A percentile compares a stretch with the other conserved stretches of the same genome.
Evolutionary conservation across 2,113 vertebrate genomes (phyloP).

Genomic region (Sphaerodactylus townsendi): DNA sequence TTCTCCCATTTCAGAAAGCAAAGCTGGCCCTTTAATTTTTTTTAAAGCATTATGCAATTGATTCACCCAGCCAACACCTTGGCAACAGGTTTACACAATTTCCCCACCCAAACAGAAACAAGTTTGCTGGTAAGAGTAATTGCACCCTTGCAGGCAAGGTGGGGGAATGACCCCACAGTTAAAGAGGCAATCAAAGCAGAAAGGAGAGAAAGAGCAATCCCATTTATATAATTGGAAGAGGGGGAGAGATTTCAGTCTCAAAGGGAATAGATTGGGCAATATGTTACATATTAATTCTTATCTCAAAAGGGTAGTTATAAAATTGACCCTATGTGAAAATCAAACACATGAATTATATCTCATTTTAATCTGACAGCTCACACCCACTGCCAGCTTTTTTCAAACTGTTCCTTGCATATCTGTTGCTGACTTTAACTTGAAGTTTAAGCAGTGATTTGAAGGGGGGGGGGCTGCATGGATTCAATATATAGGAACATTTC

Average conservation of each 20-base stretch:
- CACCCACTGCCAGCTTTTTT: conserved; percentile 70
- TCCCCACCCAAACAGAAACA: conserved; percentile 51
- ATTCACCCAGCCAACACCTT: conserved; percentile 42
- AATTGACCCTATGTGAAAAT: conserved; percentile 76
- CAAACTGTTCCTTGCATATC: conserved; percentile 63
- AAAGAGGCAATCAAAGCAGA: conserved; percentile 67
- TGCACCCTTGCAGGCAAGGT: conserved; percentile 55
- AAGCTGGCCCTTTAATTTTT: conserved; percentile 10
- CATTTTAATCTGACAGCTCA: conserved; percentile 73
- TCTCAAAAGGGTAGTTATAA: conserved; percentile 71
- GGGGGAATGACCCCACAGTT: conserved; percentile 34
- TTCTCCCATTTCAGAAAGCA: not conserved
- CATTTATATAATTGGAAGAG: conserved; percentile 71
- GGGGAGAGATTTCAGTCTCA: conserved; percentile 70
- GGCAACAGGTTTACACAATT: conserved; percentile 53
- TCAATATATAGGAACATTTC: not conserved
- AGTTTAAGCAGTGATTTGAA: not conserved
- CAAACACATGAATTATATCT: conserved; percentile 73
- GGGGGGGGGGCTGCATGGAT: not conserved
- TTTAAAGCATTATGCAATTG: conserved; percentile 48
- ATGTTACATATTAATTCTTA: conserved; percentile 73
- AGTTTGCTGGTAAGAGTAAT: conserved; percentile 55
- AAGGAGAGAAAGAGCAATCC: conserved; percentile 71
- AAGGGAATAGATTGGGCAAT: conserved; percentile 69
- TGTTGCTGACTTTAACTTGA: conserved; percentile 50